Conservation (phyloP, 2,888 invertebrate genomes). For the Mongoloraphidia duomilia region DNA sequence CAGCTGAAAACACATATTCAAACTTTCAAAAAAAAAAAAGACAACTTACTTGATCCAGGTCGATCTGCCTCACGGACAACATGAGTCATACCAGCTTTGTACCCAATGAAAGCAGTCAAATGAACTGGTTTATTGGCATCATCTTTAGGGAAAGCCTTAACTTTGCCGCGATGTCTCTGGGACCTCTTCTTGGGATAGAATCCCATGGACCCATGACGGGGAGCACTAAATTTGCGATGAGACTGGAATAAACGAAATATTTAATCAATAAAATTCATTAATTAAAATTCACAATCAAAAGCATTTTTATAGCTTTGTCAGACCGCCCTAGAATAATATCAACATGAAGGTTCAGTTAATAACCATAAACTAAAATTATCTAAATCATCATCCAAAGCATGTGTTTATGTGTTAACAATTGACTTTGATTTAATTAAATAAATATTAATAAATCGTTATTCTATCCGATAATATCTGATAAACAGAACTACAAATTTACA, state of each 20-base stretch:
- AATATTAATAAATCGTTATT: not conserved
- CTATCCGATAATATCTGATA: too few relatives aligned
- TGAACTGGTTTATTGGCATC: constrained; percentile 92
- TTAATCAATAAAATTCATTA: not conserved
- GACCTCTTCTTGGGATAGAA: constrained; percentile 99
- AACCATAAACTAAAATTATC: constrained; percentile 49
- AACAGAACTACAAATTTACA: too few relatives aligned
- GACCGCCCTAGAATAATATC: constrained; percentile 63
- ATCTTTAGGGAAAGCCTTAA: constrained; percentile 99
- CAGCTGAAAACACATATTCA: not conserved
- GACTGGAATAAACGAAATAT: constrained; percentile 51
- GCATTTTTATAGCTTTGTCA: constrained; percentile 29
- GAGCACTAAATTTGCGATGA: constrained; percentile 99
- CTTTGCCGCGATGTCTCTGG: constrained; percentile 92
- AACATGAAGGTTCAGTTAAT: constrained; percentile 47
- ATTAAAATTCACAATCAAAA: not conserved
- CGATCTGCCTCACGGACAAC: constrained; percentile 97
- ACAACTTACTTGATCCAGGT: constrained; percentile 89
- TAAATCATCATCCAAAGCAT: constrained; percentile 45
- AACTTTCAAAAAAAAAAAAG: constrained; percentile 5
- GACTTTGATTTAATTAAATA: constrained; percentile 2
- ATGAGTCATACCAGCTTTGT: constrained; percentile 99
- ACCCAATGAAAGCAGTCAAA: constrained; percentile 93
- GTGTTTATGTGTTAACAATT: constrained; percentile 7
- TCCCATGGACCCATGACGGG: constrained; percentile 99